A percentile compares a stretch with the other conserved stretches of the same genome.
Evolutionary conservation across 1,140 invertebrate genomes (phyloP).

Genomic region (Pinna nobilis): DNA sequence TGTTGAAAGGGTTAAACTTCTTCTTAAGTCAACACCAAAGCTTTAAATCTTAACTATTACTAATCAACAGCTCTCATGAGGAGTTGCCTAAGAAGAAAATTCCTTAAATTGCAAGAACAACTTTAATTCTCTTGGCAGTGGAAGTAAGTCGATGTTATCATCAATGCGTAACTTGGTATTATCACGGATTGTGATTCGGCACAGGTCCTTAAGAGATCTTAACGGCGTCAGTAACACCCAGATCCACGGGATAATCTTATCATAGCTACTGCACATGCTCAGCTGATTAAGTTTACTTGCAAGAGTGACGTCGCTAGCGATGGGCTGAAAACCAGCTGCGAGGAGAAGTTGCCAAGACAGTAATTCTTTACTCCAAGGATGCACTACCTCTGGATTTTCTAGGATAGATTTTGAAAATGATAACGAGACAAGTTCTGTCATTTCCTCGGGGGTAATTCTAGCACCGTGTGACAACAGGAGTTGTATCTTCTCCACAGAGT

Average conservation of each 20-base stretch:
- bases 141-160: constrained; percentile 52
- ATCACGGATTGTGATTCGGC: constrained; percentile 58
- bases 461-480: constrained; percentile 67
- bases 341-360: constrained; percentile 64
- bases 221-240: constrained; percentile 57
- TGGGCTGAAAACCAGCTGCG: constrained; percentile 62
- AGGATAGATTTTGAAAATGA: constrained; percentile 66
- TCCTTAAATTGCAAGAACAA: constrained; percentile 63
- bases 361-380: constrained; percentile 61
- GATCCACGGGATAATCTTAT: constrained; percentile 63
- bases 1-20: no score
- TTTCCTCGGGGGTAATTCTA: constrained; percentile 59
- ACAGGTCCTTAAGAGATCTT: constrained; percentile 58
- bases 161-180: constrained; percentile 51
- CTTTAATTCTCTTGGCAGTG: constrained; percentile 57
- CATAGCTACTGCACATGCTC: constrained; percentile 65
- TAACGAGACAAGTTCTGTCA: constrained; percentile 66
- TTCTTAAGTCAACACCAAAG: no score
- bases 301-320: constrained; percentile 46
- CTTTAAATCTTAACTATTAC: no score
- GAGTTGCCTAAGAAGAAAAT: constrained; percentile 39
- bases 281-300: constrained; percentile 60
- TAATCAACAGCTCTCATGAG: no score
- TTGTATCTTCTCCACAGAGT: constrained; percentile 67
- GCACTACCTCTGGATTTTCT: constrained; percentile 68